Conservation (phyloP, 2,888 invertebrate species). For the Entomobrya proxima region DNA sequence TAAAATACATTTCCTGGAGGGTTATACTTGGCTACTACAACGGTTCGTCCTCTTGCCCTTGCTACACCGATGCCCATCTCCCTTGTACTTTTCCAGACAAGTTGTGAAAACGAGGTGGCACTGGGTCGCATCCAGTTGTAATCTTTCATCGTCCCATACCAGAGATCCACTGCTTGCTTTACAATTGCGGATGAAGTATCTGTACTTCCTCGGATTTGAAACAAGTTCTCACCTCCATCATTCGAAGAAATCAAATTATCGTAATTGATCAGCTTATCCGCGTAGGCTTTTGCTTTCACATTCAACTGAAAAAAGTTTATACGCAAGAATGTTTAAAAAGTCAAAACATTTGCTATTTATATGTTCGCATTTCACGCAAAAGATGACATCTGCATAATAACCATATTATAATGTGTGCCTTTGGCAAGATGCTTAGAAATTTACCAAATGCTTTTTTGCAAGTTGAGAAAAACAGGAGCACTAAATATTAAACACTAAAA, state of each 20-base stretch:
- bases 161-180: constrained; percentile 67
- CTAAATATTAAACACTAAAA: too few species aligned
- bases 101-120: constrained; percentile 70
- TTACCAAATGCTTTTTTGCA: too few species aligned
- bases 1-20: constrained; percentile 70
- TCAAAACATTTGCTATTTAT: too few species aligned
- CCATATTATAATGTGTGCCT: not conserved
- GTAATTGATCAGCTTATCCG: constrained; percentile 68
- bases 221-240: constrained; percentile 71
- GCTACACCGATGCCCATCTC: constrained; percentile 71
- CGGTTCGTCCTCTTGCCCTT: constrained; percentile 56
- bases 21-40: constrained; percentile 68
- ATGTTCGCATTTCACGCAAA: too few species aligned
- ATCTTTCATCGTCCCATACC: constrained; percentile 64
- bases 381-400: too few species aligned
- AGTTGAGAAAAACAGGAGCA: too few species aligned
- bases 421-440: too few species aligned
- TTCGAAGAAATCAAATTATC: constrained; percentile 61
- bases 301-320: constrained; percentile 59
- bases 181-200: constrained; percentile 52
- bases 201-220: constrained; percentile 68
- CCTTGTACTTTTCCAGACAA: constrained; percentile 69
- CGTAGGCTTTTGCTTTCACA: constrained; percentile 68
- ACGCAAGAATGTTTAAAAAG: not conserved
- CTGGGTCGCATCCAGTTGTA: constrained; percentile 68